Base-by-base conservation (phyloP, 2,113 vertebrate species). In the Malaclemys terrapin region DNA sequence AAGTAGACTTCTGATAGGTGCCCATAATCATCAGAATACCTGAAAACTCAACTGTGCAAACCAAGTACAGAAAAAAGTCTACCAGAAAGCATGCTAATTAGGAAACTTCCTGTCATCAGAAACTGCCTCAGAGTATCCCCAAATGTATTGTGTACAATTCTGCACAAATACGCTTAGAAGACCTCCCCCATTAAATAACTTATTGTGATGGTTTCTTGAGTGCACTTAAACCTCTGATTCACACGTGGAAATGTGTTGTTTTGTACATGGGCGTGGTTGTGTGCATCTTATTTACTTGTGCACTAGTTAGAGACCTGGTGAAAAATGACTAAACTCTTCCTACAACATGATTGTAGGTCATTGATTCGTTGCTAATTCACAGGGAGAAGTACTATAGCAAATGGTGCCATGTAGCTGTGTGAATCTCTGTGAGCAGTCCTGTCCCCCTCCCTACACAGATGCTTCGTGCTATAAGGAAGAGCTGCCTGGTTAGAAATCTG, bases 401-500 rank as follows among this genome's bases (percentile, higher is more conserved):
- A 24, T 69, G 72, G 56, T 20, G 38, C 83, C 38, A 80, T 50
- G 54, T 84, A 62, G 78, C 49, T 88, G 35, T 94, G 0, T 83
- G 62, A 19, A 89, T 83, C 80, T 54, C 47, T 92, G 47, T 83
- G 69, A 38, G 62, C 29, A 53, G 53, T 24, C 90, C 76, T 95
- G 31, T 87, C 85, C 56, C 62, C 65, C 53, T 94, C 56, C 54
- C 42, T 88, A 24, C 35, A 93, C 22, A 79, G 6, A 6, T 19
- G 6, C 59, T 92, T 53, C 42, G 83, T 35, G 25, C 87, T 82
- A 25, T 59, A 81, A 91, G 27, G 82, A 95, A 95, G 88, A 89
- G 88, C 87, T 93, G 87, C 35, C 7, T 8, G 78, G 93, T 95
- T 95, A 96, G 92, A 90, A 91, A 84, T 96, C 62, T 86, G 84